Conservation (phyloP, 1,140 invertebrate species). For the Eriosoma lanigerum region DNA sequence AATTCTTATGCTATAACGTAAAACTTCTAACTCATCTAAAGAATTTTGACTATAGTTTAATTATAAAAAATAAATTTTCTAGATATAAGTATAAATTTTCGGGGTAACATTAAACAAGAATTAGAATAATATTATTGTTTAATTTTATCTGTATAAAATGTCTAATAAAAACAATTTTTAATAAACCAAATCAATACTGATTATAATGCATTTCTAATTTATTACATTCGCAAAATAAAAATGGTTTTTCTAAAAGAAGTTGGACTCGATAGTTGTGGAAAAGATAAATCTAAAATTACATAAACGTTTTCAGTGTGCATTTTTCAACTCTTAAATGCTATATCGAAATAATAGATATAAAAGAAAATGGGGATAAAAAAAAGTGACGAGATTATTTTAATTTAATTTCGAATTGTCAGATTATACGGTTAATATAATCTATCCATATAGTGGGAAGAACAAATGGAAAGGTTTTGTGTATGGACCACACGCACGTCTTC, state of each 20-base stretch:
- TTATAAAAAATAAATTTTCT: too few relatives aligned
- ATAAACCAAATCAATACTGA: background rate
- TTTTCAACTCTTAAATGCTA: background rate
- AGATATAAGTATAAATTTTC: too few relatives aligned
- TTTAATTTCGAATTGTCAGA: conserved; percentile 32
- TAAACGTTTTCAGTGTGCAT: background rate
- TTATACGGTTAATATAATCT: background rate
- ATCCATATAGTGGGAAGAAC: background rate
- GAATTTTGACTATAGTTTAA: too few relatives aligned
- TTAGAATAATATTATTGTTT: too few relatives aligned
- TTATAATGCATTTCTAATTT: background rate
- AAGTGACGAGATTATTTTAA: conserved; percentile 35
- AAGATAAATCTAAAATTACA: background rate
- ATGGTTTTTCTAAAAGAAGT: background rate
- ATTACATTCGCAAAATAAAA: background rate
- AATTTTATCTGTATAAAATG: too few relatives aligned
- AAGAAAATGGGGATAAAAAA: background rate
- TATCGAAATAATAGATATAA: background rate
- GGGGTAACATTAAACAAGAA: too few relatives aligned
- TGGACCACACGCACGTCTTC: conserved; percentile 38
- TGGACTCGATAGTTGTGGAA: background rate
- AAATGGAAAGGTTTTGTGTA: background rate
- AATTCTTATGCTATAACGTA: too few relatives aligned
- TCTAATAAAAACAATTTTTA: background rate
- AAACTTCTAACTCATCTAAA: too few relatives aligned